Percentiles rank a stretch among this genome's conserved stretches.
Conservation (phyloP, 2,888 invertebrate species). For the Rosalia funebris region DNA sequence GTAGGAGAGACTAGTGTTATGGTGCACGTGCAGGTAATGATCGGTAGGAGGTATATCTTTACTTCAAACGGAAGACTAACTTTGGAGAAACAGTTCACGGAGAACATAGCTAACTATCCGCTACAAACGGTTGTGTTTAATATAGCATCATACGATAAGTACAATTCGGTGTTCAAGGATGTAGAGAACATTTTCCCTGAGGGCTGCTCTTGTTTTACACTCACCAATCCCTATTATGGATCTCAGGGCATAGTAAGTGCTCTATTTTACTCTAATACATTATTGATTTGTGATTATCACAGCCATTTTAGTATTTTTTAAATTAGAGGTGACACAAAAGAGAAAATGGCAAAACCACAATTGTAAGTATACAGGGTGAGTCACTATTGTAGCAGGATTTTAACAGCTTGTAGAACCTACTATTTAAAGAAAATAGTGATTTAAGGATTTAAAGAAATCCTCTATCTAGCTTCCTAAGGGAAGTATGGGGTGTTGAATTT, state of each 20-base stretch:
- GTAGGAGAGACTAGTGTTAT: conserved; percentile 74
- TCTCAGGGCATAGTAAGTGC: conserved; percentile 76
- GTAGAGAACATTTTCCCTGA: conserved; percentile 75
- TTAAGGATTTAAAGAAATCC: no score
- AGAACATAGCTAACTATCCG: conserved; percentile 72
- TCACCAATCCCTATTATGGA: conserved; percentile 82
- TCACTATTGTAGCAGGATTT: no score
- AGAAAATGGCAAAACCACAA: no score
- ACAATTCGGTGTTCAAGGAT: conserved; percentile 56
- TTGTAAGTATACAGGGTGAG: no score
- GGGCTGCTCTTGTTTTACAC: conserved; percentile 77
- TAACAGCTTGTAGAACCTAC: no score
- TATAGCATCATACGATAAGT: conserved; percentile 64
- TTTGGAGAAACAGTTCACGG: conserved; percentile 79
- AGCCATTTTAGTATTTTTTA: not conserved
- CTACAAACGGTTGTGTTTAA: conserved; percentile 74
- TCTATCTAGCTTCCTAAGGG: no score
- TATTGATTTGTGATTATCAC: not conserved
- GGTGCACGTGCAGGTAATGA: conserved; percentile 77
- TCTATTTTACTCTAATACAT: not conserved
- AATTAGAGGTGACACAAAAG: no score
- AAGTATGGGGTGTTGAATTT: no score
- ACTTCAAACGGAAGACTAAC: conserved; percentile 71
- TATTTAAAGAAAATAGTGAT: no score
- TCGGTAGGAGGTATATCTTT: conserved; percentile 74